Evolutionary conservation across 2,888 invertebrate genomes (phyloP).

Genomic region (Amphiduros pacificus): DNA sequence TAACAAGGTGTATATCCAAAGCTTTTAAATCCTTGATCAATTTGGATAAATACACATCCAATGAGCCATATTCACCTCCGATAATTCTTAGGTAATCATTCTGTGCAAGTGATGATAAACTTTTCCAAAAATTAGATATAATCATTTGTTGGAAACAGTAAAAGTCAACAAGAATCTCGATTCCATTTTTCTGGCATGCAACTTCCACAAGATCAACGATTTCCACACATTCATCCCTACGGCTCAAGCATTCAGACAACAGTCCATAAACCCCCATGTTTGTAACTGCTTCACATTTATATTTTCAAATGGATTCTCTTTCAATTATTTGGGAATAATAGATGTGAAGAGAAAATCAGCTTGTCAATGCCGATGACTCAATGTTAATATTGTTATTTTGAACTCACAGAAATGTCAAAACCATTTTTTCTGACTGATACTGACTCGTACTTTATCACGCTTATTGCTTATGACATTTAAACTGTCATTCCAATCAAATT

Average conservation of each 20-base stretch:
- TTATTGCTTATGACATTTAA: no score
- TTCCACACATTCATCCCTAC: constrained; percentile 38
- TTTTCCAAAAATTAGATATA: constrained; percentile 39
- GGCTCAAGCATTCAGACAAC: constrained; percentile 36
- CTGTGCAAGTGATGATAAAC: constrained; percentile 30
- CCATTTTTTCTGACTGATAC: no score
- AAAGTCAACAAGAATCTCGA: constrained; percentile 53
- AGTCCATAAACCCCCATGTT: constrained; percentile 49
- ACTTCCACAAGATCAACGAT: constrained; percentile 44
- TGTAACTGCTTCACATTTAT: no score
- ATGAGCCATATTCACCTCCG: constrained; percentile 49
- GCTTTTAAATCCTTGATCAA: constrained; percentile 42
- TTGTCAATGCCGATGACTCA: no score
- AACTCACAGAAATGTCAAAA: no score
- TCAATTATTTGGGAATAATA: no score
- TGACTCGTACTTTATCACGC: no score
- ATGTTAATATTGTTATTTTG: no score
- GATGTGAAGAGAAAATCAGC: no score
- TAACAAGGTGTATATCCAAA: constrained; percentile 44
- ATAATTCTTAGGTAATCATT: constrained; percentile 44
- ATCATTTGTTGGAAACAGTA: constrained; percentile 47
- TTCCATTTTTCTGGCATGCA: constrained; percentile 37
- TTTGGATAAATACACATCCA: constrained; percentile 41
- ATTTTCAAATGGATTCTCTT: no score
- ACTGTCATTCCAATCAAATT: no score